A percentile compares a stretch with the other conserved stretches of the same genome.
Conservation (phyloP, 2,797 vertebrate genomes). For the Pangasius sanitwongsei region DNA sequence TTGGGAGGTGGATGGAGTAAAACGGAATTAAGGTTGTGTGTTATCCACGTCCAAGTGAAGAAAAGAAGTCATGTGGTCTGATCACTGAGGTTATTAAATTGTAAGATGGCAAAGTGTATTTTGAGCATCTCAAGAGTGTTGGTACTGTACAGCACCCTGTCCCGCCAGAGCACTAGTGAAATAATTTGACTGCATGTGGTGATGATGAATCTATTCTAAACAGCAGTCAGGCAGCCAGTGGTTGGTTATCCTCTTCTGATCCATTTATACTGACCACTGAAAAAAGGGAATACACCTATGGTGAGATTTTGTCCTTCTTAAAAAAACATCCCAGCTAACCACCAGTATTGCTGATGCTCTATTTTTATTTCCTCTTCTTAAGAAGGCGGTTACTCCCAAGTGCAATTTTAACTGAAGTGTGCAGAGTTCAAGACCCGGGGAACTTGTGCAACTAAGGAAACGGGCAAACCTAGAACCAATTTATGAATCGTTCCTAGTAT, state of each 20-base stretch:
- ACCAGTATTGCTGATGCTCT: not conserved
- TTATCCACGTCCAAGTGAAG: not conserved
- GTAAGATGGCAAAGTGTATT: not conserved
- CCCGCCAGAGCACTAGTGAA: not conserved
- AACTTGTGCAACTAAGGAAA: not conserved
- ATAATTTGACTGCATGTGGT: not conserved
- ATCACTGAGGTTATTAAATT: not conserved
- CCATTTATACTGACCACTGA: not conserved
- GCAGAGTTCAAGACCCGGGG: not conserved
- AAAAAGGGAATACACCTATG: not conserved
- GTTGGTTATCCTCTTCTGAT: not conserved
- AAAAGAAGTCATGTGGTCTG: not conserved
- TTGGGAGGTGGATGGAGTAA: not conserved
- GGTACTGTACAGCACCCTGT: not conserved
- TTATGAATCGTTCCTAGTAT: not conserved
- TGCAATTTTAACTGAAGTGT: not conserved
- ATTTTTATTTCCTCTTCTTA: not conserved
- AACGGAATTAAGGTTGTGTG: not conserved
- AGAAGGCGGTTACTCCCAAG: too few species aligned
- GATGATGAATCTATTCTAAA: not conserved
- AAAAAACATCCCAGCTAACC: not conserved
- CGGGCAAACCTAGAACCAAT: not conserved
- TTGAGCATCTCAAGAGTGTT: not conserved
- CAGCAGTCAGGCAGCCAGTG: not conserved
- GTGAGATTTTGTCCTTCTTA: not conserved